Percentiles rank a stretch among this genome's conserved stretches.
phyloP scores from a whole-genome alignment of 2,797 vertebrate genomes.

The Microchirus variegatus region DNA sequence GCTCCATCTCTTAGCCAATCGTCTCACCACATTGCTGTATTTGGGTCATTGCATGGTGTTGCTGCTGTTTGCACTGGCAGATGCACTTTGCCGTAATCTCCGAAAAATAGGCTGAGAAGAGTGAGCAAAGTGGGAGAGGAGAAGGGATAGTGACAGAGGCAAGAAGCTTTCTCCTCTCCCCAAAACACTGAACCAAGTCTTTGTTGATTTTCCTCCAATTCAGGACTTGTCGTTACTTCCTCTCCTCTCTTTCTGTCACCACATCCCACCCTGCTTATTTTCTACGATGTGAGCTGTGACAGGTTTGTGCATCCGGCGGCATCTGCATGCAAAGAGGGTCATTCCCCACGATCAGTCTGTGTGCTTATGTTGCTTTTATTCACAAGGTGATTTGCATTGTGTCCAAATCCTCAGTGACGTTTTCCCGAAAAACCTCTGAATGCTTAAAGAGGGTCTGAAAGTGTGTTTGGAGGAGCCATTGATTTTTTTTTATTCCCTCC shows the following conservation, averaged over 20 bases:
- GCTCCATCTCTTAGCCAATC: conserved; percentile 76
- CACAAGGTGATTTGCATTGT: conserved; percentile 54
- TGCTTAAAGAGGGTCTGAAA: conserved; percentile 57
- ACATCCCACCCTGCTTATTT: conserved; percentile 10
- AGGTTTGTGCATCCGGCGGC: conserved; percentile 6
- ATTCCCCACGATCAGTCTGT: conserved; percentile 14
- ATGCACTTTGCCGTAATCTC: conserved; percentile 79
- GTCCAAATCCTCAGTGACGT: conserved; percentile 55
- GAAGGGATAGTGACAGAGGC: conserved; percentile 35
- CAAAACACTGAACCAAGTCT: conserved; percentile 20
- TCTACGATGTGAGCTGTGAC: neutral
- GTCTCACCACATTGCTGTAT: conserved; percentile 68
- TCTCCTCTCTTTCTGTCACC: conserved; percentile 11
- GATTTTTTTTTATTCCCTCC: conserved; percentile 54
- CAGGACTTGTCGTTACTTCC: neutral
- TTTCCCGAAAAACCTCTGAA: conserved; percentile 40
- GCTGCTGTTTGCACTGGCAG: conserved; percentile 77
- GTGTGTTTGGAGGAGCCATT: conserved; percentile 56
- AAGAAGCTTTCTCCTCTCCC: conserved; percentile 12
- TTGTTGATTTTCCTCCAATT: conserved; percentile 27
- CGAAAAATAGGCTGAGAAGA: conserved; percentile 64
- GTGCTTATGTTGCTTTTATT: conserved; percentile 25
- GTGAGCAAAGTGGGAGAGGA: conserved; percentile 37
- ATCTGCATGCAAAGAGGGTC: conserved; percentile 9
- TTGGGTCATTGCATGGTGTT: conserved; percentile 82